These are phyloP conservation scores for Metopia argyrocephala DNA, from an alignment of 2,888 invertebrate species.

Conservation along the genomic window DNA sequence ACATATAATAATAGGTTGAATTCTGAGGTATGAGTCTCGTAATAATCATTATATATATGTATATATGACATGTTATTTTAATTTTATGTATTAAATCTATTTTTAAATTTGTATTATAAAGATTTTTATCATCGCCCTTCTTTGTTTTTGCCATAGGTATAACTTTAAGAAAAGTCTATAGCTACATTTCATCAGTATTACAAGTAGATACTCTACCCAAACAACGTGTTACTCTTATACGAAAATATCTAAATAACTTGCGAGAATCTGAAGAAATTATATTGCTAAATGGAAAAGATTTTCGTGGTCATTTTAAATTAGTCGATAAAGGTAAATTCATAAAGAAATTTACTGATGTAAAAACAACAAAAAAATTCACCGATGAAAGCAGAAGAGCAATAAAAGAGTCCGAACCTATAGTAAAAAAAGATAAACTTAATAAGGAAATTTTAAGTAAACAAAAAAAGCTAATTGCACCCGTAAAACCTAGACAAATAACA, in stretches of 20 bases:
- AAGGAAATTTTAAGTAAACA: neutral
- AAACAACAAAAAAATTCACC: neutral
- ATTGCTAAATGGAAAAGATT: constrained; percentile 40
- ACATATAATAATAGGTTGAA: too few relatives aligned
- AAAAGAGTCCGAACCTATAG: neutral
- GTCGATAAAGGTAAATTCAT: constrained; percentile 23
- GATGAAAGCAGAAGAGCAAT: neutral
- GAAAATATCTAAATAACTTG: constrained; percentile 25
- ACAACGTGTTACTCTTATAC: neutral
- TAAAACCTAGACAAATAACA: neutral
- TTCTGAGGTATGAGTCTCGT: too few relatives aligned
- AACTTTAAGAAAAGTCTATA: constrained; percentile 19
- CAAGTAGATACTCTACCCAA: constrained; percentile 2
- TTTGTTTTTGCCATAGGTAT: too few relatives aligned
- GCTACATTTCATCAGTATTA: constrained; percentile 1
- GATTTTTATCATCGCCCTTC: too few relatives aligned
- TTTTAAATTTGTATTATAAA: too few relatives aligned
- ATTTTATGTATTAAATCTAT: too few relatives aligned
- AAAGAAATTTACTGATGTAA: neutral
- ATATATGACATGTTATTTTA: too few relatives aligned
- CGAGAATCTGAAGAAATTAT: constrained; percentile 8
- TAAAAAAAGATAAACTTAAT: neutral
- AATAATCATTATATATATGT: too few relatives aligned
- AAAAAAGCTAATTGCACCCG: neutral
- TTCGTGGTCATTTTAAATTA: constrained; percentile 41